These are phyloP conservation scores for Oscheius onirici DNA, from an alignment of 2,888 invertebrate genomes.

Conservation along the genomic window DNA sequence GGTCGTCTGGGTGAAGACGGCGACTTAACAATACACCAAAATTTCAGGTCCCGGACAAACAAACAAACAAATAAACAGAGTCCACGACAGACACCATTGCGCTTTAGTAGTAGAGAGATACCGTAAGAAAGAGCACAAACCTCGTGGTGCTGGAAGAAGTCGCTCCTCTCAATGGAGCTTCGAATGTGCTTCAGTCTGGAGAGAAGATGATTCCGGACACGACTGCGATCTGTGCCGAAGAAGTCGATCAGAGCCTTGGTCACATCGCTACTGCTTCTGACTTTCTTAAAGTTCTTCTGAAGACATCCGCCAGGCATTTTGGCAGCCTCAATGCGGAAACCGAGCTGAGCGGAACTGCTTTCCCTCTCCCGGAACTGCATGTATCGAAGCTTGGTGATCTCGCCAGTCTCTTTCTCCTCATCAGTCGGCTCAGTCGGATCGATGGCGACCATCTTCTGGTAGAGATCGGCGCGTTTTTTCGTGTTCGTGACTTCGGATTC, in stretches of 20 bases:
- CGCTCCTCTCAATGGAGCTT: conserved; percentile 83
- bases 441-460: conserved; percentile 92
- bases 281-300: conserved; percentile 84
- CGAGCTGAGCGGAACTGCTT: conserved; percentile 89
- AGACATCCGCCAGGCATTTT: conserved; percentile 75
- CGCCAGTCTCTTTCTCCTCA: conserved; percentile 79
- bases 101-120: background rate
- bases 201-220: conserved; percentile 78
- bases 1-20: too few species aligned
- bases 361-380: conserved; percentile 93
- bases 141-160: conserved; percentile 89
- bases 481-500: conserved; percentile 93
- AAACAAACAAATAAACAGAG: too few species aligned
- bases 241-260: conserved; percentile 60
- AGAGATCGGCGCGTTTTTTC: conserved; percentile 85
- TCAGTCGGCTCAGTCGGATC: conserved; percentile 86
- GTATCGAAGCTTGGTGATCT: conserved; percentile 91
- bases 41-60: too few species aligned
- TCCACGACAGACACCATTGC: background rate
- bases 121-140: too few species aligned
- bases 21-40: too few species aligned
- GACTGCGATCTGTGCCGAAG: conserved; percentile 64
- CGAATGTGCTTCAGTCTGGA: conserved; percentile 83
- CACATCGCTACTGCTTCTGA: conserved; percentile 81
- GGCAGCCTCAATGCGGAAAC: conserved; percentile 94